A percentile compares a stretch with the other conserved stretches of the same genome.
Evolutionary conservation across 2,797 vertebrate genomes (phyloP).

Genomic region (Phrynocephalus vlangalii): DNA sequence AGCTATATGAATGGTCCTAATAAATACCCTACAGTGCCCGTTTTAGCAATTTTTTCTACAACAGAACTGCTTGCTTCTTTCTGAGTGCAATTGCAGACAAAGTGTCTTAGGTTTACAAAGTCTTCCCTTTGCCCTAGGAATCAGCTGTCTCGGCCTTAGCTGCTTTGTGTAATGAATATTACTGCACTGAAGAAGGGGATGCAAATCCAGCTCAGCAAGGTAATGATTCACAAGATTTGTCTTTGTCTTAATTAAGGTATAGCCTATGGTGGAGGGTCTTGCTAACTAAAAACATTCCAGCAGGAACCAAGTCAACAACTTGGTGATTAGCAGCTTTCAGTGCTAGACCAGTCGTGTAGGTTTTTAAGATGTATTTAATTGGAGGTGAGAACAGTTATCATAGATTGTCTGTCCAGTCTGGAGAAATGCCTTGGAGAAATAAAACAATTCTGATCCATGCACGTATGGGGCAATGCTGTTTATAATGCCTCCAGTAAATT

Average conservation of each 20-base stretch:
- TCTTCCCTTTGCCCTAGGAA: conserved; percentile 77
- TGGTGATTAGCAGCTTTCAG: conserved; percentile 13
- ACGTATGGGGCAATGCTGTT: neutral
- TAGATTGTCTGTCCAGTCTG: neutral
- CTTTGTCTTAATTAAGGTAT: conserved; percentile 28
- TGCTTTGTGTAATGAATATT: conserved; percentile 87
- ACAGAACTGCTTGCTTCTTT: neutral
- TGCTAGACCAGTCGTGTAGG: conserved; percentile 31
- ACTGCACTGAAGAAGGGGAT: conserved; percentile 76
- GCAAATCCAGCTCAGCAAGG: conserved; percentile 82
- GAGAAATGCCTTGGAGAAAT: conserved; percentile 45
- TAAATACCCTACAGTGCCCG: neutral
- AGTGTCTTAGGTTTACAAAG: neutral
- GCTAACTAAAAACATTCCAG: conserved; percentile 35
- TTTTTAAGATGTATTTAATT: conserved; percentile 34
- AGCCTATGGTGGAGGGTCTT: conserved; percentile 24
- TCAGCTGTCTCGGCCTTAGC: conserved; percentile 85
- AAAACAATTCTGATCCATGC: conserved; percentile 23
- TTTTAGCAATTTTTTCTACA: neutral
- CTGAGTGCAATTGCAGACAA: neutral
- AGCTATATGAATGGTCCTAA: neutral
- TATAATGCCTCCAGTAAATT: conserved; percentile 11
- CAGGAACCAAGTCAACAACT: conserved; percentile 12
- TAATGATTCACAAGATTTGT: conserved; percentile 71
- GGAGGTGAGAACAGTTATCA: neutral